Evolutionary conservation across 1,140 invertebrate species (phyloP).

Genomic region (Drosophila kepulauana): DNA sequence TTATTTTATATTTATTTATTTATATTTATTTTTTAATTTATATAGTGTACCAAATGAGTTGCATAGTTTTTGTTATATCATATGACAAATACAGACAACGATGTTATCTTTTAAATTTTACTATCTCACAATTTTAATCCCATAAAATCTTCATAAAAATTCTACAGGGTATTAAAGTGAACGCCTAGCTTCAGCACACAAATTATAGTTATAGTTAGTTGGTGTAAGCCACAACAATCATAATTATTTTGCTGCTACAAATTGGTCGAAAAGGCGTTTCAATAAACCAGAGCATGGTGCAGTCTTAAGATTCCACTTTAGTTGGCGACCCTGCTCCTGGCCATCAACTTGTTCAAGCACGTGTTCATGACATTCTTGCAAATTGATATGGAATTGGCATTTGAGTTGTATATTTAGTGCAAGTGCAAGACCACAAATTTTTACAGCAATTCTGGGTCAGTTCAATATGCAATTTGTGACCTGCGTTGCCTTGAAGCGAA

Average conservation of each 20-base stretch:
- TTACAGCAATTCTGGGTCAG: conserved; percentile 23
- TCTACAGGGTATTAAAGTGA: conserved; percentile 17
- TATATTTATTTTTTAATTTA: no score
- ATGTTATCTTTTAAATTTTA: no score
- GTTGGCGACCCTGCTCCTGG: conserved; percentile 63
- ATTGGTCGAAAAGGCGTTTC: conserved; percentile 22
- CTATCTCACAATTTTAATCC: no score
- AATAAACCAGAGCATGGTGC: not conserved
- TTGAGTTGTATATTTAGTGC: not conserved
- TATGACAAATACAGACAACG: no score
- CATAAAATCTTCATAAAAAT: not conserved
- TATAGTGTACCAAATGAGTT: no score
- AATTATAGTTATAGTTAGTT: conserved; percentile 33
- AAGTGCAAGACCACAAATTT: conserved; percentile 26
- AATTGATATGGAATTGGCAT: conserved; percentile 32
- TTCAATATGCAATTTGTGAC: conserved; percentile 18
- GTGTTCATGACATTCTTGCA: conserved; percentile 66
- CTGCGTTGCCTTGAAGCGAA: conserved; percentile 14
- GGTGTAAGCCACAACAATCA: conserved; percentile 8
- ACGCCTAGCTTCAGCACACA: conserved; percentile 6
- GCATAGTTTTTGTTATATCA: no score
- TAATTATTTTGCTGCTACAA: conserved; percentile 27
- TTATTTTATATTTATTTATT: no score
- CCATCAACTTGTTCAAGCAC: conserved; percentile 53
- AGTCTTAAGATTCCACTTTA: conserved; percentile 11